Percentiles rank a stretch among this genome's conserved stretches.
phyloP scores from a whole-genome alignment of 2,888 invertebrate species.

The Platycheirus albimanus region DNA sequence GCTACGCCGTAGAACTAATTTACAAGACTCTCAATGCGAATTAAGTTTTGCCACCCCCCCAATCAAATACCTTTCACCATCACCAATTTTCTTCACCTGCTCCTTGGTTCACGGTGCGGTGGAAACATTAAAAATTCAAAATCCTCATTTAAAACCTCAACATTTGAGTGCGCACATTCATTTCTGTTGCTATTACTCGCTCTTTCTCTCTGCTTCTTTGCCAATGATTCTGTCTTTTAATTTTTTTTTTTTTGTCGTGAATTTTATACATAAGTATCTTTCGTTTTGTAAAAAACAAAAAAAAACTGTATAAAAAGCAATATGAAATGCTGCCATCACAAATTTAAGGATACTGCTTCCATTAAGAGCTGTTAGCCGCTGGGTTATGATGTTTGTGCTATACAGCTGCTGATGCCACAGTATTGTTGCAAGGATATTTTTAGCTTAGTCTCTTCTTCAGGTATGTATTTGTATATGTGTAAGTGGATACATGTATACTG shows the following conservation, averaged over 20 bases:
- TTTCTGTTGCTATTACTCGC: not conserved
- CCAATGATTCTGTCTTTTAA: not conserved
- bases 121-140: constrained; percentile 54
- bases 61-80: constrained; percentile 36
- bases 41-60: constrained; percentile 28
- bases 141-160: constrained; percentile 45
- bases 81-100: not conserved
- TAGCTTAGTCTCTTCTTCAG: constrained; percentile 41
- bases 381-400: constrained; percentile 35
- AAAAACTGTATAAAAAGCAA: constrained; percentile 14
- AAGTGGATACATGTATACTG: constrained; percentile 5
- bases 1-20: constrained; percentile 57
- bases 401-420: constrained; percentile 38
- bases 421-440: constrained; percentile 67
- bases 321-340: constrained; percentile 39
- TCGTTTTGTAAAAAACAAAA: constrained; percentile 31
- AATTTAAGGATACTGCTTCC: constrained; percentile 57
- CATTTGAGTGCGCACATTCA: constrained; percentile 37
- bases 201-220: not conserved
- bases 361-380: constrained; percentile 69
- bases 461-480: constrained; percentile 8
- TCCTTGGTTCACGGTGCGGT: constrained; percentile 14
- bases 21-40: constrained; percentile 62
- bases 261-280: constrained; percentile 28
- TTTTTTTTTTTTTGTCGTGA: constrained; percentile 16